Conservation (phyloP, 1,140 invertebrate genomes). For the Drosophila ogumai region DNA sequence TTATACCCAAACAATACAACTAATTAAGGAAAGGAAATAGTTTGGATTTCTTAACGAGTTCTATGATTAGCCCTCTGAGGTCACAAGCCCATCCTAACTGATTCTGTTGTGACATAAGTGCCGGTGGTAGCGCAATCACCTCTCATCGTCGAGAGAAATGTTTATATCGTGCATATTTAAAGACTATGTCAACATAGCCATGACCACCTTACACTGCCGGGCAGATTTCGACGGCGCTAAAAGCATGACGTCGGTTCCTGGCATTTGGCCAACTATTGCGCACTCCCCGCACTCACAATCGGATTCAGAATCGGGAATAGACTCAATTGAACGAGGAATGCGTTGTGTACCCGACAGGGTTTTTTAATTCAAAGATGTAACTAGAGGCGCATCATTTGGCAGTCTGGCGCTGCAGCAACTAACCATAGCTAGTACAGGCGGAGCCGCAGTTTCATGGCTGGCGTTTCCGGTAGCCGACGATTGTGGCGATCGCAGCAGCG, state of each 20-base stretch:
- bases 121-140: slow-evolving; percentile 42
- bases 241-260: slow-evolving; percentile 68
- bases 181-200: slow-evolving; percentile 70
- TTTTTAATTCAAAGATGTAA: slow-evolving; percentile 13
- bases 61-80: slow-evolving; percentile 64
- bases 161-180: slow-evolving; percentile 63
- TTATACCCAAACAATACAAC: not conserved
- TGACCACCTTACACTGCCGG: slow-evolving; percentile 62
- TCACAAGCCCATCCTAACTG: slow-evolving; percentile 33
- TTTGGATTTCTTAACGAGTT: slow-evolving; percentile 37
- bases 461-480: slow-evolving; percentile 50
- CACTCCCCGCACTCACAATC: slow-evolving; percentile 8
- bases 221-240: slow-evolving; percentile 61
- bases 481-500: slow-evolving; percentile 17
- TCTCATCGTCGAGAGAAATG: slow-evolving; percentile 26
- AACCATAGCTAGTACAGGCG: slow-evolving; percentile 16
- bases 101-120: slow-evolving; percentile 57
- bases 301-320: slow-evolving; percentile 12
- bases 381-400: slow-evolving; percentile 14
- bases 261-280: slow-evolving; percentile 65
- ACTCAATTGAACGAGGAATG: not conserved
- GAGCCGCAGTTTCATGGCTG: slow-evolving; percentile 26
- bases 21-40: slow-evolving; percentile 33
- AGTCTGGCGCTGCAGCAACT: not conserved
- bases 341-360: not conserved